Evolutionary conservation across 92 coral and sea anemone species (phyloP), one percentile per base, ranked within the genome.

Genomic region (Bergia puertoricense): DNA sequence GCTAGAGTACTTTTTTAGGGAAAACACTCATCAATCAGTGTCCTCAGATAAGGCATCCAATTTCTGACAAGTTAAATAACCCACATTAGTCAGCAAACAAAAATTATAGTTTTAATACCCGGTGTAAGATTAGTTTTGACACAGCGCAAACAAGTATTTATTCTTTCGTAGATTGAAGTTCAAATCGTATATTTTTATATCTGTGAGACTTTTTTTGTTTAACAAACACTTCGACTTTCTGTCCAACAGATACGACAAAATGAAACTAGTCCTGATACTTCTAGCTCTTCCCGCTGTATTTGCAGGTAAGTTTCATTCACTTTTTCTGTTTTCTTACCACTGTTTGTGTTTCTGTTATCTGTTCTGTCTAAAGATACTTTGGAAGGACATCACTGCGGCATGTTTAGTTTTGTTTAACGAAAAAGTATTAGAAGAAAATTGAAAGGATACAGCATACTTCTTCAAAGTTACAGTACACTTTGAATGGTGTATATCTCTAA

Each of bases 101-200:
- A 4, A 73, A 73, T 73, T 5, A 73, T 18, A 73, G 44, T 38
- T 36, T 73, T 73, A 36, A 39, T 9, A 73, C n/a, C 77, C 77
- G n/a, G 43, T 73, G 77, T 39, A 9, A 73, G 43, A 73, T 73
- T 36, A 23, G 40, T 73, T 73, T 20, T 73, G 77, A 73, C 69
- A 62, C 69, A 18, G 44, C 41, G 77, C 77, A 30, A 73, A 73
- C 43, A 36, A 73, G 40, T 37, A 39, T 73, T 73, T 37, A 39
- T 73, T 73, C 20, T 73, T 73, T 73, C 44, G 43, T 73, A 38
- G 77, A 73, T 73, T 73, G 69, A 62, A 62, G 69, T 62, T 62
- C n/a, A 62, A 62, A 18, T 62, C 77, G 43, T 73, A 2, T 73
- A 15, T 10, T 36, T 36, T 73, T 9, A 30, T 39, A 73, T 36